Conservation (phyloP, 2,113 vertebrate species). For the Aptenodytes forsteri region DNA sequence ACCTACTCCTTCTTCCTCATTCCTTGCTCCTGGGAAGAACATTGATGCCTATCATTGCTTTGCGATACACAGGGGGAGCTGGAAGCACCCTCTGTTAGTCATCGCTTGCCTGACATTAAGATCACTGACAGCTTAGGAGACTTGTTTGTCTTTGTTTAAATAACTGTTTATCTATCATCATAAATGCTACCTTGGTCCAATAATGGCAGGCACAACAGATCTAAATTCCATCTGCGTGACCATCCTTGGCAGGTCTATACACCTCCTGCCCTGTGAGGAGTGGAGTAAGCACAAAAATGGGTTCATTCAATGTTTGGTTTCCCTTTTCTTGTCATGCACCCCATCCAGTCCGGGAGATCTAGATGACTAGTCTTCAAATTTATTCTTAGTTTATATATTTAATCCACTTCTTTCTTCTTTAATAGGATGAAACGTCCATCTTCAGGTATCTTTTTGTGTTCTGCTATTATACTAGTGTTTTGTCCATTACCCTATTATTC, state of each 20-base stretch:
- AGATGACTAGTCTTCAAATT: background rate
- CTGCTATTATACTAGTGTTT: background rate
- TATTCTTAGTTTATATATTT: background rate
- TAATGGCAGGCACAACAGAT: background rate
- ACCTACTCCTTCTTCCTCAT: background rate
- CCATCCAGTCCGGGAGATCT: background rate
- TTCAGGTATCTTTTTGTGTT: background rate
- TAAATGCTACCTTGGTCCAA: background rate
- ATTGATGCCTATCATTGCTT: background rate
- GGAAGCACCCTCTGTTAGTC: constrained; percentile 18
- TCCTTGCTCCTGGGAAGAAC: background rate
- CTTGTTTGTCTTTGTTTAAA: constrained; percentile 31
- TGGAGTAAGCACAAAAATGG: background rate
- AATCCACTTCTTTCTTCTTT: background rate
- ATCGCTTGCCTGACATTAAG: constrained; percentile 3
- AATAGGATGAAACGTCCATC: background rate
- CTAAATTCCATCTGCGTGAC: background rate
- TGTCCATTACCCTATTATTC: background rate
- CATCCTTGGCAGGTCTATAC: background rate
- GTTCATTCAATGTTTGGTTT: background rate
- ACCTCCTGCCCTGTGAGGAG: background rate
- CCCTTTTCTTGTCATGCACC: background rate
- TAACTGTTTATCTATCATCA: constrained; percentile 24
- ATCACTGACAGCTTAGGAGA: background rate
- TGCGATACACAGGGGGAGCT: background rate